These are phyloP conservation scores for Heteronetta atricapilla DNA, from an alignment of 2,113 vertebrate genomes.

Conservation along the genomic window DNA sequence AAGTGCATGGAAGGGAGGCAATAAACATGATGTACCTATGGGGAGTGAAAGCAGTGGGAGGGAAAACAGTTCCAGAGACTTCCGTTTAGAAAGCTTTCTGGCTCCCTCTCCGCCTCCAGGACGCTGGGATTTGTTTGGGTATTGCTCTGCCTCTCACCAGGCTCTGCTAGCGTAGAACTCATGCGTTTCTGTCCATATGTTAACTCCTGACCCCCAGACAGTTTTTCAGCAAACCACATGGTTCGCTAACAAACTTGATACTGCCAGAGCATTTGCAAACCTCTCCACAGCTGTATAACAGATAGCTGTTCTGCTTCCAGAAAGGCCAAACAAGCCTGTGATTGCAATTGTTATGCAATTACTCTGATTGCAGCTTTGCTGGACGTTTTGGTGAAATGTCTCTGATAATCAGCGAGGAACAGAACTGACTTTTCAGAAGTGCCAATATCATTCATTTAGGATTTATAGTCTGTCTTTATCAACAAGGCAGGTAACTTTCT, in stretches of 20 bases:
- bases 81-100: not conserved
- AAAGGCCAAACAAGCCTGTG: slow-evolving; percentile 40
- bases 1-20: not conserved
- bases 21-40: not conserved
- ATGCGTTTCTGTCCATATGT: not conserved
- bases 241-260: not conserved
- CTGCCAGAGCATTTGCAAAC: slow-evolving; percentile 1
- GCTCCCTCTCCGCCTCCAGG: not conserved
- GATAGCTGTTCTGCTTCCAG: slow-evolving; percentile 16
- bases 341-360: slow-evolving; percentile 53
- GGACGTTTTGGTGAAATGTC: slow-evolving; percentile 34
- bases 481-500: slow-evolving; percentile 8
- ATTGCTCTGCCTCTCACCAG: not conserved
- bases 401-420: slow-evolving; percentile 31
- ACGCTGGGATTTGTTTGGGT: not conserved
- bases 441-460: slow-evolving; percentile 24
- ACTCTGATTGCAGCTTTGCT: slow-evolving; percentile 53
- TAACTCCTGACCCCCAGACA: not conserved
- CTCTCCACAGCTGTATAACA: not conserved
- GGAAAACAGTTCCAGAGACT: not conserved
- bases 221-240: not conserved
- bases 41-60: not conserved
- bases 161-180: not conserved
- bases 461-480: not conserved
- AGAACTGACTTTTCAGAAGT: slow-evolving; percentile 27